Conservation (phyloP, 2,888 invertebrate species). For the Apamea monoglypha region DNA sequence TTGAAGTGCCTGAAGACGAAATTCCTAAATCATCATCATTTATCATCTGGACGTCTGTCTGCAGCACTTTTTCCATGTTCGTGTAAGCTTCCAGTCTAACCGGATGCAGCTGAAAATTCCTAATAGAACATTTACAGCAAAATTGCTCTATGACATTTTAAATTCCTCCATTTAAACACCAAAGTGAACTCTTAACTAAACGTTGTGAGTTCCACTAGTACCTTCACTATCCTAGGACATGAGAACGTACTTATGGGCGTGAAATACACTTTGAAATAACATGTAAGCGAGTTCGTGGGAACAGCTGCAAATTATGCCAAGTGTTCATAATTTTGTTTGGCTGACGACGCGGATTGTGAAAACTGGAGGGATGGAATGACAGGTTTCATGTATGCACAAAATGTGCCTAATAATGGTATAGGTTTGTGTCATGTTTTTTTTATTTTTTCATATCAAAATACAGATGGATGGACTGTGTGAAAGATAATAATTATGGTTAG, state of each 20-base stretch:
- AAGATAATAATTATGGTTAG: background rate
- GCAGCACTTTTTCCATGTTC: background rate
- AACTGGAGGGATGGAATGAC: background rate
- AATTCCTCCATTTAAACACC: background rate
- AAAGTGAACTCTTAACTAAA: constrained; percentile 12
- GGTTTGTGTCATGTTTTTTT: background rate
- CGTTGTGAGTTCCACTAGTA: constrained; percentile 58
- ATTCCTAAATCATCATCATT: background rate
- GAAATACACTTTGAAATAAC: constrained; percentile 71
- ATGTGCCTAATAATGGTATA: constrained; percentile 11
- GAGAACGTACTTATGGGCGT: constrained; percentile 66
- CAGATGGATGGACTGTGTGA: background rate
- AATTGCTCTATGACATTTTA: background rate
- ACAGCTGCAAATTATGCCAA: constrained; percentile 73
- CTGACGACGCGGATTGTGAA: constrained; percentile 42
- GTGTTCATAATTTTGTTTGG: constrained; percentile 65
- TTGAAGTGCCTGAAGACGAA: no score
- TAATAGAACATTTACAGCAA: background rate
- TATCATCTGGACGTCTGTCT: background rate
- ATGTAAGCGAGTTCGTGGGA: constrained; percentile 68
- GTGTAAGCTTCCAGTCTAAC: no score
- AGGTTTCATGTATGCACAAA: constrained; percentile 8
- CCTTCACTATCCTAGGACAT: constrained; percentile 42
- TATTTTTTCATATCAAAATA: background rate
- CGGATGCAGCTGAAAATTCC: background rate